These are phyloP conservation scores for Unio pictorum DNA, from an alignment of 2,888 invertebrate genomes.

Conservation along the genomic window DNA sequence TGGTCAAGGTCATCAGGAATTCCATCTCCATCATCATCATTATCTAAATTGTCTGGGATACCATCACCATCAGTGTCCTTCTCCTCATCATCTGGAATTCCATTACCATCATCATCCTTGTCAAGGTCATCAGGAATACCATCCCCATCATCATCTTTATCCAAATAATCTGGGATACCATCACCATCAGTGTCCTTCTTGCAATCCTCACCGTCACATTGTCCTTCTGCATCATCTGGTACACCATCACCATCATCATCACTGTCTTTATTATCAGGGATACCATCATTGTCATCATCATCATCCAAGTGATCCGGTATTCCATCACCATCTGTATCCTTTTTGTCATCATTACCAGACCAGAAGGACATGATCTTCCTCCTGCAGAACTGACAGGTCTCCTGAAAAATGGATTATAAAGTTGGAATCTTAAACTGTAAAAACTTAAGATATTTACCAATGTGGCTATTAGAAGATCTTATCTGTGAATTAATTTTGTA, in stretches of 20 bases:
- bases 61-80: constrained; percentile 63
- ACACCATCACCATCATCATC: constrained; percentile 55
- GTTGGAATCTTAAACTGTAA: too few relatives aligned
- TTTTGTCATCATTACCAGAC: constrained; percentile 5
- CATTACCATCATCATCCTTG: constrained; percentile 56
- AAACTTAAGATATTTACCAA: too few relatives aligned
- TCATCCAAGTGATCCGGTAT: constrained; percentile 48
- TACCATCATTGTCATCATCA: constrained; percentile 55
- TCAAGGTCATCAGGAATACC: constrained; percentile 62
- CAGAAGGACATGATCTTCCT: constrained; percentile 49
- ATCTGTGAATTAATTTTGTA: too few relatives aligned
- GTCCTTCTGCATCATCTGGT: constrained; percentile 50
- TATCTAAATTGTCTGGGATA: constrained; percentile 49
- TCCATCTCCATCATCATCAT: constrained; percentile 53
- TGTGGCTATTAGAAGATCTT: too few relatives aligned
- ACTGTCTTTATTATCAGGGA: constrained; percentile 49
- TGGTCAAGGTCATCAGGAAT: constrained; percentile 56
- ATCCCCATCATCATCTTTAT: constrained; percentile 58
- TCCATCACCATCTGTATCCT: constrained; percentile 48
- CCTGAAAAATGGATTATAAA: constrained; percentile 25
- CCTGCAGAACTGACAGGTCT: constrained; percentile 52
- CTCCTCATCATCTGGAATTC: constrained; percentile 55
- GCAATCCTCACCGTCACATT: constrained; percentile 60
- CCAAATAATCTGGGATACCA: constrained; percentile 51
- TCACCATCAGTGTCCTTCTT: constrained; percentile 59